Base-by-base conservation (phyloP, 2,113 vertebrate species). In the Rattus norvegicus region DNA sequence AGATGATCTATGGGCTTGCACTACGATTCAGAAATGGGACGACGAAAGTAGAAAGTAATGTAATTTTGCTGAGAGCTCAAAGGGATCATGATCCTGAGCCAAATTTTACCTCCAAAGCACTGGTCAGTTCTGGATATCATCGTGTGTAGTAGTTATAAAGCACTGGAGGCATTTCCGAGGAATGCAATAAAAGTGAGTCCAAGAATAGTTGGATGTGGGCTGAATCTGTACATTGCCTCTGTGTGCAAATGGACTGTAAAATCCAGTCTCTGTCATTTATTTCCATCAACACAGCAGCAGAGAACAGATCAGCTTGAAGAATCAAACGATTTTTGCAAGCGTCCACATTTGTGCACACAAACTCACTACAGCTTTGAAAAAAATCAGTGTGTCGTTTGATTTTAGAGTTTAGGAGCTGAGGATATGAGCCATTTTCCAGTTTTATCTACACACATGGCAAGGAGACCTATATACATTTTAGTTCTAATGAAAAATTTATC, bases 61-160 rank as follows among this genome's bases (percentile, higher is more conserved):
- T 67, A 95, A 97, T 97, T 96, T 96, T 97, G 73, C 79, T 95
- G 69, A 96, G 93, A 96, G 52, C 96, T 96, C 95, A 75, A 65
- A 96, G 95, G 91, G 94, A 92, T 97, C 75, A 84, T 49, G 83
- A 91, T 87, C 77, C 90, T 36, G 33, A 88, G 83, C 90, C 96
- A 87, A 96, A 95, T 93, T 76, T 93, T 88, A 90, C 92, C 97
- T 93, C 54, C 16, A 83, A 96, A 96, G 81, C 83, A 77, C 76
- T 95, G 96, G 95, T 97, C 95, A 92, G 79, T 93, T 95, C 89
- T 87, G 89, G 91, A 88, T 93, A 96, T 95, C 87, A 92, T 36
- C 1, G 43, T 75, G 26, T 90, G 43, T 92, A 94, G 95, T 75
- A 93, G 91, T 70, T 94, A 84, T 90, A 96, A 97, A 97, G 95